phyloP scores from a whole-genome alignment of 2,797 vertebrate genomes.

The Crocidura indochinensis region DNA sequence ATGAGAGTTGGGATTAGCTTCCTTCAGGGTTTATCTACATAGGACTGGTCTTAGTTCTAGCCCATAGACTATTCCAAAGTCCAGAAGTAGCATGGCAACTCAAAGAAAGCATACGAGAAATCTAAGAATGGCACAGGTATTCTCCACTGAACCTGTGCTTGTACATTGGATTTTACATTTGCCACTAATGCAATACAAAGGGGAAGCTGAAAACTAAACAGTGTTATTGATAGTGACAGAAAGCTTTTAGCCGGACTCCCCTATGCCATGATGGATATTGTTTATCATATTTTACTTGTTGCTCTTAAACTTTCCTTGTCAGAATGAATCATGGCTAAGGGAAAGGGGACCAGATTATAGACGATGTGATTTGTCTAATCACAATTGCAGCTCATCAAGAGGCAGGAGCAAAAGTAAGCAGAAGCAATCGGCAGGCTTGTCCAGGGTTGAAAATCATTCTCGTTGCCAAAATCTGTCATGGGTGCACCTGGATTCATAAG shows the following conservation, averaged over 20 bases:
- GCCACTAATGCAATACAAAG: constrained; percentile 73
- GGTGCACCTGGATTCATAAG: constrained; percentile 14
- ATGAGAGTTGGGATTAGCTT: background rate
- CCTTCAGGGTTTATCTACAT: rapidly evolving
- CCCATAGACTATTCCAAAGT: rapidly evolving
- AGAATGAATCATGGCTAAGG: constrained; percentile 83
- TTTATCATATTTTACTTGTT: constrained; percentile 88
- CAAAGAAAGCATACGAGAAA: background rate
- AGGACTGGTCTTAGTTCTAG: background rate
- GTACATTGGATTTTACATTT: constrained; percentile 46
- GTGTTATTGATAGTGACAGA: constrained; percentile 85
- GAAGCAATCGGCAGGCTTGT: constrained; percentile 21
- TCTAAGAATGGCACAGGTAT: constrained; percentile 6
- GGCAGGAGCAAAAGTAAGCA: background rate
- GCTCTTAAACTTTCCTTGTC: constrained; percentile 84
- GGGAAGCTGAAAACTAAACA: constrained; percentile 76
- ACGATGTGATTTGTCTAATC: constrained; percentile 68
- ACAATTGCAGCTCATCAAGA: constrained; percentile 57
- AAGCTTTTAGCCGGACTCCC: constrained; percentile 87
- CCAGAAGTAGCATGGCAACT: background rate
- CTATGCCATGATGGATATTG: constrained; percentile 80
- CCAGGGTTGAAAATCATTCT: background rate
- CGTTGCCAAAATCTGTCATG: constrained; percentile 39
- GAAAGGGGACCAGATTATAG: constrained; percentile 77
- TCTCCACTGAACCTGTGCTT: background rate